Evolutionary conservation across 2,888 invertebrate species (phyloP), one percentile per base, ranked within the genome.

Genomic region (Cryptocheilus praepositus): DNA sequence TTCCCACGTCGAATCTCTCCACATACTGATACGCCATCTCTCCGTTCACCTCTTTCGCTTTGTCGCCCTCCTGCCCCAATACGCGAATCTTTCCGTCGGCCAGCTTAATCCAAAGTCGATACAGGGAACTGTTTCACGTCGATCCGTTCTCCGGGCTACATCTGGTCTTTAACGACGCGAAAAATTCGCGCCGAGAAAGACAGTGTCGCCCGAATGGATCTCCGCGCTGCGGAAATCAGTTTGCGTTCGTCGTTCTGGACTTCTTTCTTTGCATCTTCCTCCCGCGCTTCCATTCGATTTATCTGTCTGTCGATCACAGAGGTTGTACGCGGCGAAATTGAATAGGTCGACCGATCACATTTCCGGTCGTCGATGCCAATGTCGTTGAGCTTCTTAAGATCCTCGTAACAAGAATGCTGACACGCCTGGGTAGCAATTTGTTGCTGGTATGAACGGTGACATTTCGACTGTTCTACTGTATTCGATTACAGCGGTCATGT

Each of bases 21-120:
- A 25, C 5, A 5, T 25, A 25, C 25, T 3, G 25, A 25, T 5
- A 3, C 25, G 8, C 36, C 36, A 7, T 11, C 8, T 11, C 36
- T 11, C 36, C 36, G 36, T 1, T 7, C 36, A 36, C 36, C 36
- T 11, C 36, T 36, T 11, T 7, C 7, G 36, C 36, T 36, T 36
- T 36, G 36, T 36, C 36, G 36, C 11, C 13, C 36, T 7, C 11
- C 36, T 11, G 11, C 36, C 49, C 49, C 18, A 2, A 49, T 16
- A n/a, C 49, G 49, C 49, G 49, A 49, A 49, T 49, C 49, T 49
- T 49, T 49, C 18, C 8, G 16, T n/a, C 49, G 49, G 16, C 18
- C 49, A n/a, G 16, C 18, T 49, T 49, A 49, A 49, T 49, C 49
- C 49, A 49, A 49, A 49, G 49, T 49, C 49, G 49, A 49, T 49